phyloP scores from a whole-genome alignment of 92 coral and sea anemone genomes.

The Palythoa grandiflora region DNA sequence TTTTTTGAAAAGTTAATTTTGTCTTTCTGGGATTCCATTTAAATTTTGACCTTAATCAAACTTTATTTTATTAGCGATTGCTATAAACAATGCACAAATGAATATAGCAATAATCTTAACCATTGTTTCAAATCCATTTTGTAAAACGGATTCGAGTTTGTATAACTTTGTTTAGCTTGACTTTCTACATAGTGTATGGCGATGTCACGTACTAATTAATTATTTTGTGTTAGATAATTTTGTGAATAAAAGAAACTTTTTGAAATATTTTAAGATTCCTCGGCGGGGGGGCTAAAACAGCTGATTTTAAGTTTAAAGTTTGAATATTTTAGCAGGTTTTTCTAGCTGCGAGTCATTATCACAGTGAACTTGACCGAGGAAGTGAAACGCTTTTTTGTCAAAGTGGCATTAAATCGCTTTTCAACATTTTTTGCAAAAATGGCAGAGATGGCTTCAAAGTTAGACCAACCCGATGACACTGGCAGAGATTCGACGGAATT shows the following conservation, averaged over 20 bases:
- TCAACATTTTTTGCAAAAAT: conserved; percentile 11
- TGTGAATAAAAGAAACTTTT: background rate
- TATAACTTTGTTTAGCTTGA: background rate
- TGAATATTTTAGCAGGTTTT: conserved; percentile 38
- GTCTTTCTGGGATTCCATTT: background rate
- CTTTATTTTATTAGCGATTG: background rate
- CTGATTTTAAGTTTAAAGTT: conserved; percentile 24
- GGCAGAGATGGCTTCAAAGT: background rate
- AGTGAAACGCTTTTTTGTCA: background rate
- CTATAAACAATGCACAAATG: background rate
- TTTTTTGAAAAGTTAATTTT: background rate
- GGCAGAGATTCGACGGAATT: conserved; percentile 44
- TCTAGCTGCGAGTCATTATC: background rate
- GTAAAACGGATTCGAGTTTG: background rate
- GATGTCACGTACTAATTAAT: background rate
- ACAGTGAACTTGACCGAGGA: conserved; percentile 14
- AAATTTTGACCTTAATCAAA: background rate
- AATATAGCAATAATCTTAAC: background rate
- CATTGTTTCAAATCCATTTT: background rate
- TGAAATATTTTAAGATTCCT: background rate
- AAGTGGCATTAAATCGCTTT: background rate
- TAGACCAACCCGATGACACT: background rate
- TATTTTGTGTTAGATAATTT: background rate
- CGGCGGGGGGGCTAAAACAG: conserved; percentile 25
- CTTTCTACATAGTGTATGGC: background rate